Evolutionary conservation across 1,140 invertebrate genomes (phyloP), one percentile per base, ranked within the genome.

Genomic region (Paralvinella palmiformis): DNA sequence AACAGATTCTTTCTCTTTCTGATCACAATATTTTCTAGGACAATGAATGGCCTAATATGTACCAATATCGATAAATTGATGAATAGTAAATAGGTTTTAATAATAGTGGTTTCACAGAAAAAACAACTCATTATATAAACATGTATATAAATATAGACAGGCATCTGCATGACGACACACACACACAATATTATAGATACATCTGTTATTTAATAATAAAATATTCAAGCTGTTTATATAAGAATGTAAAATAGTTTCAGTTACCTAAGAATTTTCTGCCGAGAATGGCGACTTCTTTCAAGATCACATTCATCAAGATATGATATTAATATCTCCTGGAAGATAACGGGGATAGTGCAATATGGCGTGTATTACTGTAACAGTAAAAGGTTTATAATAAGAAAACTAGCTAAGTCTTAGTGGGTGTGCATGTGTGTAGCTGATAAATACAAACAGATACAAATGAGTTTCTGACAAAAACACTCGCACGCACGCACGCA

Each of bases 261-360:
- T 72, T 74, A 89, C 86, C 83, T 92, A 10, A 87, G 73, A 62
- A 82, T 73, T 73, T 86, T 94, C 69, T 91, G 89, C 69, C 94
- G 83, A 6, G 89, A 89, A 83, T 96, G 88, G 69, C 92, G 84
- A 66, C 91, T 94, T 59, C 91, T 83, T 59, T 86, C 83, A 48
- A 91, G 69, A 29, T 84, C 83, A 75, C 92, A 96, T 63, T 93
- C 90, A 76, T 93, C 91, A 62, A 97, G 83, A 79, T 97, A 97
- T 63, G 89, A 91, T 70, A 94, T 94, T 68, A 84, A 89, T 67
- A 97, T 92, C 82, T 96, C 93, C 67, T 82, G 65, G 22, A 69
- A 68, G 52, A 62, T 56, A 41, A 65, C 64, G 64, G 55, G 56
- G n/a, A 61, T 17, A n/a, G 17, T 15, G 5, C 13, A 20, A 15